These are phyloP conservation scores for Callorhinus ursinus DNA, from an alignment of 2,113 vertebrate genomes.

Conservation along the genomic window DNA sequence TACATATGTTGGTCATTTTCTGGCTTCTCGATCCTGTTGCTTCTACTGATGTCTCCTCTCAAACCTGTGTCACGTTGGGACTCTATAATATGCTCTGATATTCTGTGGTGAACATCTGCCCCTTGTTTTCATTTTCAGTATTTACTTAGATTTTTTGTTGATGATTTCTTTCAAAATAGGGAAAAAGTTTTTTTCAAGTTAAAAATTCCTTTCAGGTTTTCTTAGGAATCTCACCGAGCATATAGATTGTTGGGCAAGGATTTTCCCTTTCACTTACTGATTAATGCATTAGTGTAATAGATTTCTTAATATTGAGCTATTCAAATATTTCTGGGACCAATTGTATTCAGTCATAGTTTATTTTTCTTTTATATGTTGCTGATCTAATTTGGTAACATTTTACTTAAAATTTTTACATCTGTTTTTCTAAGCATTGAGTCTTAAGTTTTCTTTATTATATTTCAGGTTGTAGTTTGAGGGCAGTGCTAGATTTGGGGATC, in stretches of 20 bases:
- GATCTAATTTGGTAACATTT: not conserved
- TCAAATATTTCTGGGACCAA: not conserved
- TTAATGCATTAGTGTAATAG: not conserved
- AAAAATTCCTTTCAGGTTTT: not conserved
- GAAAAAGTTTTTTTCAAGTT: not conserved
- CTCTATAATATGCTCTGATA: not conserved
- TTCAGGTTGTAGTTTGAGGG: not conserved
- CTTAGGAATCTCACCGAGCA: not conserved
- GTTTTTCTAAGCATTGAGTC: not conserved
- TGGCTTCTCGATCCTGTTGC: not conserved
- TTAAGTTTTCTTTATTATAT: not conserved
- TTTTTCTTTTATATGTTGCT: not conserved
- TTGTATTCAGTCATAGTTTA: not conserved
- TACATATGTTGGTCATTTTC: not conserved
- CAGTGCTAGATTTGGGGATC: not conserved
- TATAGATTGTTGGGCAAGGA: not conserved
- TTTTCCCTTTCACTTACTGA: not conserved
- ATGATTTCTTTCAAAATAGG: not conserved
- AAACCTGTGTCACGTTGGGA: not conserved
- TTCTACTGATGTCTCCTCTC: not conserved
- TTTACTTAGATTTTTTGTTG: not conserved
- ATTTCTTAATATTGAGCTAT: not conserved
- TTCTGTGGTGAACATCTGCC: not conserved
- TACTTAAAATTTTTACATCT: not conserved
- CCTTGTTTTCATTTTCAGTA: not conserved